Percentiles rank a stretch among this genome's conserved stretches.
phyloP scores from a whole-genome alignment of 1,140 invertebrate species.

The Gryon sp. region DNA sequence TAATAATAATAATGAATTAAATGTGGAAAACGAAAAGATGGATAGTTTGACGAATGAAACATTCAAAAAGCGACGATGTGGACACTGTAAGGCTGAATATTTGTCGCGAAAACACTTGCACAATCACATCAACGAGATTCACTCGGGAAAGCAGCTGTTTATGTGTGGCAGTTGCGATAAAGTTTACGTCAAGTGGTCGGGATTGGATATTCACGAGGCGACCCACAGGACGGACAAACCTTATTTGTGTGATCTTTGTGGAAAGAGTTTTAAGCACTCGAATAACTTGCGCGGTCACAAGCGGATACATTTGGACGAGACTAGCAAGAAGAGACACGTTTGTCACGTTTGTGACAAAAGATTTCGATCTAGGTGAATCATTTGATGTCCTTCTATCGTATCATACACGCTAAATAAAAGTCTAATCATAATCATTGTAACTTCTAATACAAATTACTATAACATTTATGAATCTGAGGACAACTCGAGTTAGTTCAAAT shows the following conservation, averaged over 20 bases:
- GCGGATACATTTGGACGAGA: constrained; percentile 71
- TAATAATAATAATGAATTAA: not conserved
- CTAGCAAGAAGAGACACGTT: constrained; percentile 67
- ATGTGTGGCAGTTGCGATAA: constrained; percentile 70
- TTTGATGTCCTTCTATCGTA: too few species aligned
- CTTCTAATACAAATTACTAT: too few species aligned
- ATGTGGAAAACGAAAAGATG: not conserved
- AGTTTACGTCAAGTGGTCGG: constrained; percentile 70
- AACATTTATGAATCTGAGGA: too few species aligned
- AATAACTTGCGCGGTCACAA: constrained; percentile 76
- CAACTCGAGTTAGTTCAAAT: not conserved
- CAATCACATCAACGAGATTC: constrained; percentile 67
- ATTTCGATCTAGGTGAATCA: constrained; percentile 72
- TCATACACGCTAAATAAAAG: too few species aligned
- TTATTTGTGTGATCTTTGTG: constrained; percentile 79
- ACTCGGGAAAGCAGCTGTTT: constrained; percentile 63
- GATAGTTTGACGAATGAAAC: not conserved
- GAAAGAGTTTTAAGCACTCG: constrained; percentile 80
- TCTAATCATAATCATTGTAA: too few species aligned
- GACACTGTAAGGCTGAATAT: constrained; percentile 67
- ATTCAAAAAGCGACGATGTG: constrained; percentile 66
- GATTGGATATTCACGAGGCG: constrained; percentile 73
- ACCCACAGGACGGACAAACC: constrained; percentile 73
- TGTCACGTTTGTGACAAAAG: constrained; percentile 71
- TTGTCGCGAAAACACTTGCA: constrained; percentile 65